These are phyloP conservation scores for Sarcophaga bullata DNA, from an alignment of 1,140 invertebrate species.

Conservation along the genomic window DNA sequence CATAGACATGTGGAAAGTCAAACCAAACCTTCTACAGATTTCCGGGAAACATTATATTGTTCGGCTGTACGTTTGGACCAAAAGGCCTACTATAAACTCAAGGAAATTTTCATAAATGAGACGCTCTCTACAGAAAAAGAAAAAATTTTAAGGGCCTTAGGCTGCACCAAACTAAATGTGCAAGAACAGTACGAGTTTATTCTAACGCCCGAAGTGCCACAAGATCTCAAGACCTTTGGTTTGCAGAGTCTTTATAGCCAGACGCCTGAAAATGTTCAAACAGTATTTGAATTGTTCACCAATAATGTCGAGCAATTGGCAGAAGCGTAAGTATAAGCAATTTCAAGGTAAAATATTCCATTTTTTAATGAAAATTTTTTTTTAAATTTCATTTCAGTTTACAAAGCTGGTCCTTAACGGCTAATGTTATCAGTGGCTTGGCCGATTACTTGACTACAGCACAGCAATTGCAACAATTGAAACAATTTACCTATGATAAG, in stretches of 20 bases:
- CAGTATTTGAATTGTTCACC: conserved; percentile 51
- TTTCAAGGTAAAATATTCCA: conserved; percentile 48
- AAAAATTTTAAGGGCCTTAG: conserved; percentile 50
- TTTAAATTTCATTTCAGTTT: conserved; percentile 48
- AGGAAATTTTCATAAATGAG: conserved; percentile 43
- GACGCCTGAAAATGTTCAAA: conserved; percentile 60
- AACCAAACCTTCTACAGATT: conserved; percentile 65
- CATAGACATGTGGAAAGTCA: neutral
- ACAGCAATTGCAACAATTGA: conserved; percentile 58
- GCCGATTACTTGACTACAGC: conserved; percentile 65
- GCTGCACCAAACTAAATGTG: conserved; percentile 49
- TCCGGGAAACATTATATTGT: conserved; percentile 71
- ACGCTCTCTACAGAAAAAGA: conserved; percentile 45
- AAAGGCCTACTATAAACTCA: conserved; percentile 49
- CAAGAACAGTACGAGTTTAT: conserved; percentile 48
- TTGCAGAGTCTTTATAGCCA: conserved; percentile 63
- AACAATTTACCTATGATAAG: conserved; percentile 47
- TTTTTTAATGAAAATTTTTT: neutral
- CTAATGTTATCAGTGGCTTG: conserved; percentile 63
- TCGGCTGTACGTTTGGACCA: conserved; percentile 65
- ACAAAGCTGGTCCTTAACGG: conserved; percentile 61
- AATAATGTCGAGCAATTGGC: conserved; percentile 46
- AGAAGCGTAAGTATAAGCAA: conserved; percentile 48
- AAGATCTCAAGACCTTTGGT: conserved; percentile 49
- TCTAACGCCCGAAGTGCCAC: conserved; percentile 28